Evolutionary conservation across 1,140 invertebrate genomes (phyloP).

Genomic region (Bombus cullumanus): DNA sequence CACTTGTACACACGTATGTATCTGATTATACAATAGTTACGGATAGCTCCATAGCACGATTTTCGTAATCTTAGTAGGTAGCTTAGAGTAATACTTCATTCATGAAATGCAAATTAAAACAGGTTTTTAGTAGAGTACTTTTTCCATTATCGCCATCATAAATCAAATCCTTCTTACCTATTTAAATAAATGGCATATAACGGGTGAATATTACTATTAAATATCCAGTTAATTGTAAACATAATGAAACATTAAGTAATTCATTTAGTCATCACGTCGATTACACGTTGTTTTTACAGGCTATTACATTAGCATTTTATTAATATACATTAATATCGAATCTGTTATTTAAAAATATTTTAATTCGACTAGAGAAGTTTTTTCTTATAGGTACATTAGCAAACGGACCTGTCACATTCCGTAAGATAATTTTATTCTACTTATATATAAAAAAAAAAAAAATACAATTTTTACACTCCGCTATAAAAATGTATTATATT

Average conservation of each 20-base stretch:
- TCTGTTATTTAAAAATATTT: too few relatives aligned
- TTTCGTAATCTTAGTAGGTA: background rate
- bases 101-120: background rate
- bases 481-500: too few relatives aligned
- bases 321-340: background rate
- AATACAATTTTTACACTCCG: too few relatives aligned
- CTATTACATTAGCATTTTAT: background rate
- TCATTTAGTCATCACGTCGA: background rate
- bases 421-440: too few relatives aligned
- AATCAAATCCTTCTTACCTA: background rate
- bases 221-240: background rate
- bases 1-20: background rate
- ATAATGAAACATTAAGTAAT: background rate
- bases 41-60: background rate
- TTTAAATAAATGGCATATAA: background rate
- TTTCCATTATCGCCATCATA: background rate
- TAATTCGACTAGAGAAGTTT: too few relatives aligned
- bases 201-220: background rate
- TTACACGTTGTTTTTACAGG: too few relatives aligned
- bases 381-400: too few relatives aligned
- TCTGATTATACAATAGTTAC: slow-evolving; percentile 1
- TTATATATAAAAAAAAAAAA: too few relatives aligned
- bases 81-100: background rate
- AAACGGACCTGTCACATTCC: too few relatives aligned
- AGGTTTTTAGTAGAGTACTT: background rate